Conservation (phyloP, 2,888 invertebrate species). For the Cremastobaeus sp. region DNA sequence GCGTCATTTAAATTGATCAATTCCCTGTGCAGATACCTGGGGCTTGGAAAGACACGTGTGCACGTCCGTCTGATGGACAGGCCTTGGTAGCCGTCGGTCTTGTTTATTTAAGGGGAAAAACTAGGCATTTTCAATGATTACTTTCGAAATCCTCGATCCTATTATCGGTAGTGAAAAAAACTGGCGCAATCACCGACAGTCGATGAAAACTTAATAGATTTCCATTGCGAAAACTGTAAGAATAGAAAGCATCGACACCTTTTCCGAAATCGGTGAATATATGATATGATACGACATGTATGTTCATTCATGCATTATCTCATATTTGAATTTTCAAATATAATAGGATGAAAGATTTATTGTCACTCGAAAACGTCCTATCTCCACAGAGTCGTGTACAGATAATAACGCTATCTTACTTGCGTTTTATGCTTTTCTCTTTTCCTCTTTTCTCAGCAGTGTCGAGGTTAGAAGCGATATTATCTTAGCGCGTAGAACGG, state of each 20-base stretch:
- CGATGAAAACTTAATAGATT: not conserved
- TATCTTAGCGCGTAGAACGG: constrained; percentile 72
- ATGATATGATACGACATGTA: constrained; percentile 46
- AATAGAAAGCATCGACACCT: not conserved
- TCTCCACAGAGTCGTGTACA: constrained; percentile 31
- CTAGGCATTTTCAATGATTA: constrained; percentile 68
- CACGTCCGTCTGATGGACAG: constrained; percentile 66
- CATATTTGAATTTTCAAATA: constrained; percentile 47
- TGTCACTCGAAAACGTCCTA: constrained; percentile 42
- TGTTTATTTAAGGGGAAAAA: constrained; percentile 74
- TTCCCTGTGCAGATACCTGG: constrained; percentile 43
- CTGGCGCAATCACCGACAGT: not conserved
- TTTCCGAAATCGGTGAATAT: constrained; percentile 20
- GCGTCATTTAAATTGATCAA: constrained; percentile 61
- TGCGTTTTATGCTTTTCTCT: constrained; percentile 49
- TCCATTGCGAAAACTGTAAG: not conserved
- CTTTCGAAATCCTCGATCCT: constrained; percentile 72
- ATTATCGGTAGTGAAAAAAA: too few species aligned
- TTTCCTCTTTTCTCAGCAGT: constrained; percentile 58
- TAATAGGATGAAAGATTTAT: constrained; percentile 48
- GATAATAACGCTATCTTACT: constrained; percentile 36
- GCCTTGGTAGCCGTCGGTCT: constrained; percentile 69
- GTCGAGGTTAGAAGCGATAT: constrained; percentile 73
- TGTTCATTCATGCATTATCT: constrained; percentile 47
- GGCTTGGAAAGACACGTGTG: constrained; percentile 48